Evolutionary conservation across 2,113 vertebrate species (phyloP).

Genomic region (Rhadina sibilatrix): DNA sequence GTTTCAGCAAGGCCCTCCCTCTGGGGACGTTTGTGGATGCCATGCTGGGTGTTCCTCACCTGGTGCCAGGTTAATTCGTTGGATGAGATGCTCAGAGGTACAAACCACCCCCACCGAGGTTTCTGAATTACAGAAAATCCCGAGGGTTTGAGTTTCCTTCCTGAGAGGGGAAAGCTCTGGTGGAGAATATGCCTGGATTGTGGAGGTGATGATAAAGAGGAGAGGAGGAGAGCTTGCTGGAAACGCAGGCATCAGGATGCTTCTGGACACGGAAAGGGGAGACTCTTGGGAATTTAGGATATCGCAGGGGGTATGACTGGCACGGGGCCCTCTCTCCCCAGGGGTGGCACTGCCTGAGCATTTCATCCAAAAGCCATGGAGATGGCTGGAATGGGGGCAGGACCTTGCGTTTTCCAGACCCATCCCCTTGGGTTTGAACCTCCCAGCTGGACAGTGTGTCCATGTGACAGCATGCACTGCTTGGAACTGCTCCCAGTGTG

Average conservation of each 20-base stretch:
- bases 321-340: accelerated
- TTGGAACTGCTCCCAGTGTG: background rate
- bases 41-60: background rate
- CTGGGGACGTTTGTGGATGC: background rate
- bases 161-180: background rate
- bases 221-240: background rate
- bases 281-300: background rate
- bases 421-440: background rate
- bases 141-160: background rate
- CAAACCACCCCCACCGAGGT: accelerated
- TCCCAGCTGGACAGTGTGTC: background rate
- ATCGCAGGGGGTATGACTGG: background rate
- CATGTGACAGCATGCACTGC: background rate
- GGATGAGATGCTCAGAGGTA: background rate
- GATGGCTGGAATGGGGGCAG: background rate
- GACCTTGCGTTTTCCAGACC: background rate
- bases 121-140: background rate
- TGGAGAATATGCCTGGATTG: background rate
- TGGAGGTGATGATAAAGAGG: background rate
- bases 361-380: background rate
- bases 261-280: background rate
- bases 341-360: background rate
- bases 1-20: background rate
- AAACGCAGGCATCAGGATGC: background rate
- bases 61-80: background rate